Percentiles rank a stretch among this genome's conserved stretches.
Evolutionary conservation across 2,113 vertebrate species (phyloP).

Genomic region (Seriola rivoliana): DNA sequence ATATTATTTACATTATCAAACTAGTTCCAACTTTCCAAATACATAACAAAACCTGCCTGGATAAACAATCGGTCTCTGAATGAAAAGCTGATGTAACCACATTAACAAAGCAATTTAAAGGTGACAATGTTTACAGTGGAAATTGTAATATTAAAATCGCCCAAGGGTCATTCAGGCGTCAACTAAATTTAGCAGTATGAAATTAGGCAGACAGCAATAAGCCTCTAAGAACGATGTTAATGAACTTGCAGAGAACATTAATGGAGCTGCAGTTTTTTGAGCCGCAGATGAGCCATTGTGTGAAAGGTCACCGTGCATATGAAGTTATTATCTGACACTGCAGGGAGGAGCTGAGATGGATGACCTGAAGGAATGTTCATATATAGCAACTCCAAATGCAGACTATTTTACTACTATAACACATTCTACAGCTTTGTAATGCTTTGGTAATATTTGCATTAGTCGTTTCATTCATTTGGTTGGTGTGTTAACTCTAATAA

Average conservation of each 20-base stretch:
- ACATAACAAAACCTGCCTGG: background rate
- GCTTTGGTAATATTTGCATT: background rate
- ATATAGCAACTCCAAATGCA: background rate
- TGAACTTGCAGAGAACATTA: conserved; percentile 26
- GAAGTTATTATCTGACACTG: background rate
- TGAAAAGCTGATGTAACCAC: background rate
- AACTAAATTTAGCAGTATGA: conserved; percentile 4
- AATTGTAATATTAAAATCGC: conserved; percentile 5
- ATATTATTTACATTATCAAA: background rate
- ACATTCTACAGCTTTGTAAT: background rate
- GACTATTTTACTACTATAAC: background rate
- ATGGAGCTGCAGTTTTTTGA: conserved; percentile 22
- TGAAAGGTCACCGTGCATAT: conserved; percentile 8
- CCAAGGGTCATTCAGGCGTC: background rate
- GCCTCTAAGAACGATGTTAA: conserved; percentile 16
- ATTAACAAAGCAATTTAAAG: background rate
- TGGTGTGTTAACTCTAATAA: background rate
- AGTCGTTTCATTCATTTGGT: background rate
- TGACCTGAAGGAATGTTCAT: background rate
- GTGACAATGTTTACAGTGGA: background rate
- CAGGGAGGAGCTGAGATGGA: background rate
- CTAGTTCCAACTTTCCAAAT: background rate
- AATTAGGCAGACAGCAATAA: conserved; percentile 24
- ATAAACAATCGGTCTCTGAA: background rate
- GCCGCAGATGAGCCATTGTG: conserved; percentile 27